Conservation (phyloP, 2,888 invertebrate species). For the Malthinus flaveolus region DNA sequence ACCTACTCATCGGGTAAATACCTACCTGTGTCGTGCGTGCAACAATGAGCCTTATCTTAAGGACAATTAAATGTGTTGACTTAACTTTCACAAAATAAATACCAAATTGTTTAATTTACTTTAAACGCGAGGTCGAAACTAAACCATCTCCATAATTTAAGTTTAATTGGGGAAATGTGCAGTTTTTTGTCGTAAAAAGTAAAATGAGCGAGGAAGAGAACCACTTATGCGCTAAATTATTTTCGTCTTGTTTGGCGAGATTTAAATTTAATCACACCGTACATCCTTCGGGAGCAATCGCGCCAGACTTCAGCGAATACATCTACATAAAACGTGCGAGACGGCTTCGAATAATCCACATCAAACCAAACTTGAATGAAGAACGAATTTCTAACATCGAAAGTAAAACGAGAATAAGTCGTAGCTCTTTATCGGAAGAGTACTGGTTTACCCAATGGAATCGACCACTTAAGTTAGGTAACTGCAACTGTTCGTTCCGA, state of each 20-base stretch:
- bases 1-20: too few species aligned
- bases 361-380: conserved; percentile 41
- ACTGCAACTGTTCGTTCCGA: conserved; percentile 53
- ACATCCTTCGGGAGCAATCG: conserved; percentile 46
- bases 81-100: conserved; percentile 25
- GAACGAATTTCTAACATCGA: conserved; percentile 28
- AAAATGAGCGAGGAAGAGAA: too few species aligned
- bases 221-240: too few species aligned
- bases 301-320: conserved; percentile 50
- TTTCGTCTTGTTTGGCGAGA: conserved; percentile 28
- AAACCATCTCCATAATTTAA: too few species aligned
- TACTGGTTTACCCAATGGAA: conserved; percentile 58
- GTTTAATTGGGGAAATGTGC: too few species aligned
- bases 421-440: conserved; percentile 52
- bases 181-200: too few species aligned
- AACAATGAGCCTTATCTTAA: conserved; percentile 17
- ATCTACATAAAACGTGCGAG: conserved; percentile 46
- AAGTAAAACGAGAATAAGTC: conserved; percentile 37
- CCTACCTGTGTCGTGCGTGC: too few species aligned
- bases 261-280: conserved; percentile 44
- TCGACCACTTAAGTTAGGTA: conserved; percentile 50
- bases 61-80: conserved; percentile 11
- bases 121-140: too few species aligned
- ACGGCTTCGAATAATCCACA: conserved; percentile 48
- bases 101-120: conserved; percentile 20